A percentile compares a stretch with the other conserved stretches of the same genome.
phyloP scores from a whole-genome alignment of 2,797 vertebrate genomes.

The Cossypha heuglini region DNA sequence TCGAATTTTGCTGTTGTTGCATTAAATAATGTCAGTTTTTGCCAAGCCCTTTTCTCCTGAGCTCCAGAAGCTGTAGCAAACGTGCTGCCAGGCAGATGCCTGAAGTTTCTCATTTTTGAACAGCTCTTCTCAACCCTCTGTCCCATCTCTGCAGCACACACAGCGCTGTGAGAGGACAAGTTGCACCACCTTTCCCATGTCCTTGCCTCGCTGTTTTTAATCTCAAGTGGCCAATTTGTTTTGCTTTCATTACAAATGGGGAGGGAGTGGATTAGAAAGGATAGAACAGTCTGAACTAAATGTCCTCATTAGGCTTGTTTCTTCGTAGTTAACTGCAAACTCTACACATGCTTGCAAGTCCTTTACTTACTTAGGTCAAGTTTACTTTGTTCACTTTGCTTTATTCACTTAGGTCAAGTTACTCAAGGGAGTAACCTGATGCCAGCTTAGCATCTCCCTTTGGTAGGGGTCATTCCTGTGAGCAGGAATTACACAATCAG shows the following conservation, averaged over 20 bases:
- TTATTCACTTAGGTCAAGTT: not conserved
- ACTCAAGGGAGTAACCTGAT: not conserved
- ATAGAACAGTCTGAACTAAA: conserved; percentile 36
- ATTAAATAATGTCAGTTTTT: not conserved
- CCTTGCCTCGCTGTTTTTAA: not conserved
- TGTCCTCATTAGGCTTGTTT: conserved; percentile 38
- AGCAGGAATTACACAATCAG: not conserved
- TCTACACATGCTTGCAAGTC: not conserved
- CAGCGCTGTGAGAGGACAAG: not conserved
- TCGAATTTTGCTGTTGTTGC: not conserved
- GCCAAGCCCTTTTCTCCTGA: not conserved
- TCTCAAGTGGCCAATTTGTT: conserved; percentile 39
- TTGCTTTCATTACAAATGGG: not conserved
- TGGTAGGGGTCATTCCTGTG: not conserved
- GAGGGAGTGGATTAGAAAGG: not conserved
- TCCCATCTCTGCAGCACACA: not conserved
- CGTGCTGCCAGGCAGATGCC: not conserved
- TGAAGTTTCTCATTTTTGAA: not conserved
- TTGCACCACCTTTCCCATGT: conserved; percentile 44
- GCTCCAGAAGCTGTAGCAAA: not conserved
- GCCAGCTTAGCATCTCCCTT: not conserved
- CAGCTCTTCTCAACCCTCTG: not conserved
- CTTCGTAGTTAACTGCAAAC: not conserved
- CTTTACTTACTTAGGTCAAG: not conserved
- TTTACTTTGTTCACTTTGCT: too few species aligned